Conservation (phyloP, 2,888 invertebrate species). For the Platycheirus albimanus region DNA sequence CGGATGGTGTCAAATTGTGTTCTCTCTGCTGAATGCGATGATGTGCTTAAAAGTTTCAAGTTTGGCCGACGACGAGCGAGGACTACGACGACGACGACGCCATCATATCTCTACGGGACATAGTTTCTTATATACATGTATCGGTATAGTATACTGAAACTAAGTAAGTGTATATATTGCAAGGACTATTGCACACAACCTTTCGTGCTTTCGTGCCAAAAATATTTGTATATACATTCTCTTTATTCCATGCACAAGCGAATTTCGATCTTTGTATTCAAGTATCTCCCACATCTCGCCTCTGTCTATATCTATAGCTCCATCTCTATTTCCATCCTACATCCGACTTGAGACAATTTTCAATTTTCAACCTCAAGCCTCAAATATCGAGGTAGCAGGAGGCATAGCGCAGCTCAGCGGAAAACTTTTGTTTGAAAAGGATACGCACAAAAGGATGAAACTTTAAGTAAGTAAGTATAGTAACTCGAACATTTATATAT, state of each 20-base stretch:
- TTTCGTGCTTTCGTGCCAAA: constrained; percentile 28
- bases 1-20: constrained; percentile 54
- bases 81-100: constrained; percentile 3
- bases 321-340: constrained; percentile 7
- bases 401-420: constrained; percentile 16
- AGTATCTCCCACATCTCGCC: constrained; percentile 14
- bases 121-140: background rate
- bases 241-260: background rate
- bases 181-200: constrained; percentile 29
- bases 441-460: constrained; percentile 37
- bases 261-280: constrained; percentile 23
- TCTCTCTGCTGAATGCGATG: constrained; percentile 49
- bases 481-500: background rate
- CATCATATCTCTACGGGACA: background rate
- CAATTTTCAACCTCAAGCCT: constrained; percentile 28
- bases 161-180: constrained; percentile 3
- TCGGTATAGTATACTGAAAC: too few species aligned
- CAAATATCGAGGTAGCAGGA: constrained; percentile 26
- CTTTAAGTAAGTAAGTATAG: background rate
- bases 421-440: constrained; percentile 31
- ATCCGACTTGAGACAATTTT: constrained; percentile 35
- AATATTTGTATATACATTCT: background rate
- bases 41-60: constrained; percentile 57
- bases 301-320: background rate
- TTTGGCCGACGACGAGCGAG: constrained; percentile 13